These are phyloP conservation scores for Cephus rjabovi DNA, from an alignment of 2,888 invertebrate species.

Conservation along the genomic window DNA sequence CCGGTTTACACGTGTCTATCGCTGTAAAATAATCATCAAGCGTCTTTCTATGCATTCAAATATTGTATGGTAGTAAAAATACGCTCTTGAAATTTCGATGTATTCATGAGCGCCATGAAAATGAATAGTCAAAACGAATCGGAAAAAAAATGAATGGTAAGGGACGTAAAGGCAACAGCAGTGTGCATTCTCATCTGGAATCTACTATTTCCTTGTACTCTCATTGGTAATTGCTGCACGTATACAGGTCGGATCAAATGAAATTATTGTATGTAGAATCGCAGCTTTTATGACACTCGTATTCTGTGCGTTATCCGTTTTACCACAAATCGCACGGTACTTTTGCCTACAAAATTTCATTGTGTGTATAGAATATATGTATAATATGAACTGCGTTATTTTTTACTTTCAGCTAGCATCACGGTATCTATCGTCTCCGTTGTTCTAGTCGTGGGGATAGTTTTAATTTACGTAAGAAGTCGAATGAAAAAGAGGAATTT, in stretches of 20 bases:
- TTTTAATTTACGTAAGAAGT: slow-evolving; percentile 42
- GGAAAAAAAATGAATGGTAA: background rate
- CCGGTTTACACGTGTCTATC: background rate
- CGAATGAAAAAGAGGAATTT: slow-evolving; percentile 38
- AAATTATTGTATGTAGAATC: background rate
- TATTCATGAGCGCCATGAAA: background rate
- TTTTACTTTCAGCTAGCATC: slow-evolving; percentile 24
- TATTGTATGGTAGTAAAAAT: background rate
- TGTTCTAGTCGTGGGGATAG: slow-evolving; percentile 28
- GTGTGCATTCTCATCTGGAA: background rate
- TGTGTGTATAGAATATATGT: too few relatives aligned
- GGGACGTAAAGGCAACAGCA: background rate
- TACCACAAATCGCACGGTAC: background rate
- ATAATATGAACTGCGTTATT: background rate
- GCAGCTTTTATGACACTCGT: background rate
- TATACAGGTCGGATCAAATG: background rate
- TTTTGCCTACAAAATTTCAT: background rate
- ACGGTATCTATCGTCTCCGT: slow-evolving; percentile 31
- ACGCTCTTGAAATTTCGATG: background rate
- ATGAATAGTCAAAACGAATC: background rate
- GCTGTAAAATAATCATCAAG: background rate
- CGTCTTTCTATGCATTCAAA: background rate
- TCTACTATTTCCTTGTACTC: background rate
- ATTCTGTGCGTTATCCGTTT: background rate
- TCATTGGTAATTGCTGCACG: background rate